A percentile compares a stretch with the other conserved stretches of the same genome.
phyloP scores from a whole-genome alignment of 2,888 invertebrate species.

The Anthophora plumipes region DNA sequence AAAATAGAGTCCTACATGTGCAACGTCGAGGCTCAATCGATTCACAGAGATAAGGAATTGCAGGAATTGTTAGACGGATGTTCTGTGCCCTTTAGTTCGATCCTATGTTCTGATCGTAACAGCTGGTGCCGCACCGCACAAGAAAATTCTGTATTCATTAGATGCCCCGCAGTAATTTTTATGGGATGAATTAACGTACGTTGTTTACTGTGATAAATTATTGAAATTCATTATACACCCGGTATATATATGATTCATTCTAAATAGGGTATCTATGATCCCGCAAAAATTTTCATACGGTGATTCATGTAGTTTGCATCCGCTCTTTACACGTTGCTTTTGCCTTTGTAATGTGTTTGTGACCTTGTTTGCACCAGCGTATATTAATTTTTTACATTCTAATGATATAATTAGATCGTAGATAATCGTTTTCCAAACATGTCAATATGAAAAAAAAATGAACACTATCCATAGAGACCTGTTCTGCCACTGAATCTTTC shows the following conservation, averaged over 20 bases:
- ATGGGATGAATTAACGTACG: slow-evolving; percentile 17
- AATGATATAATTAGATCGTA: too few species aligned
- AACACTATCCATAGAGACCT: too few species aligned
- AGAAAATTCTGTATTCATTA: slow-evolving; percentile 21
- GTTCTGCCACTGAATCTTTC: too few species aligned
- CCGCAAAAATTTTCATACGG: not conserved
- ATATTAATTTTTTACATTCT: too few species aligned
- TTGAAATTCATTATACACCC: not conserved
- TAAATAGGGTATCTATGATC: not conserved
- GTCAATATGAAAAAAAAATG: too few species aligned
- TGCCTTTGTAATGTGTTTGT: not conserved
- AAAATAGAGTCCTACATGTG: slow-evolving; percentile 48
- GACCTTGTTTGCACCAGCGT: not conserved
- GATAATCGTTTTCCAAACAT: too few species aligned
- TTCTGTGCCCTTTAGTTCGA: slow-evolving; percentile 56
- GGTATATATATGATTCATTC: not conserved
- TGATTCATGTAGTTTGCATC: not conserved
- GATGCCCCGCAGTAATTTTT: slow-evolving; percentile 11
- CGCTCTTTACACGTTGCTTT: not conserved
- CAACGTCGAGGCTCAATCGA: slow-evolving; percentile 30
- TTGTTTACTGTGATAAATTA: slow-evolving; percentile 25
- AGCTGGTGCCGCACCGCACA: not conserved
- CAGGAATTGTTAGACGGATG: slow-evolving; percentile 51
- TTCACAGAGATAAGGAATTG: slow-evolving; percentile 40
- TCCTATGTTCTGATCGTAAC: slow-evolving; percentile 27